Percentiles rank a stretch among this genome's conserved stretches.
phyloP scores from a whole-genome alignment of 2,113 vertebrate genomes.

The Microtus ochrogaster region DNA sequence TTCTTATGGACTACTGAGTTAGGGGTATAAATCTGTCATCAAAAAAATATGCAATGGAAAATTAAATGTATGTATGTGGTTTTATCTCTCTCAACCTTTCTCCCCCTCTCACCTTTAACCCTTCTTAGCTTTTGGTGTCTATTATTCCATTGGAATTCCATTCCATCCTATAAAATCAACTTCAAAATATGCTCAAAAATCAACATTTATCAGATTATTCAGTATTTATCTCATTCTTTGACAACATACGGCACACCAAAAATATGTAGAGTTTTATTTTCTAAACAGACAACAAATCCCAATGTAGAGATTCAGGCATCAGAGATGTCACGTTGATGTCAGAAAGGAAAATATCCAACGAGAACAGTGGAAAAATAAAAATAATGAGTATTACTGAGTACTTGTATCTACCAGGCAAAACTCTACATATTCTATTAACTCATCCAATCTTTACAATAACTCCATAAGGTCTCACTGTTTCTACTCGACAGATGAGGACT shows the following conservation, averaged over 20 bases:
- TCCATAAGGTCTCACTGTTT: not conserved
- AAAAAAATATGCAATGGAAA: too few relatives aligned
- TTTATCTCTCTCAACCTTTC: not conserved
- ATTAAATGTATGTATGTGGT: not conserved
- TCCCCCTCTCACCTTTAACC: rapidly evolving
- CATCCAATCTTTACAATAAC: not conserved
- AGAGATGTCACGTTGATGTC: not conserved
- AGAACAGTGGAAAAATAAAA: not conserved
- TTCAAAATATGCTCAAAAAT: not conserved
- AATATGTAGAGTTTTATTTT: not conserved
- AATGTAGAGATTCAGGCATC: not conserved
- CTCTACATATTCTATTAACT: not conserved
- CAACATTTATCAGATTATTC: not conserved
- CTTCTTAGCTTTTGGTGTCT: not conserved
- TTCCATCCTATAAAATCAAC: not conserved
- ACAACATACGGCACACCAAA: not conserved
- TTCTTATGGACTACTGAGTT: not conserved
- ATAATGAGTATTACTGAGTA: not conserved
- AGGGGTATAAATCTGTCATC: not conserved
- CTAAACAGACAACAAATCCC: not conserved
- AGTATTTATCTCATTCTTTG: not conserved
- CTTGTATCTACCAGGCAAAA: not conserved
- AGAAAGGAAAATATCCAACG: not conserved
- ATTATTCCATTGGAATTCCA: not conserved
- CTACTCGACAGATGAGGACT: not conserved